phyloP scores from a whole-genome alignment of 2,888 invertebrate species.

The Chaitophorus viminalis region DNA sequence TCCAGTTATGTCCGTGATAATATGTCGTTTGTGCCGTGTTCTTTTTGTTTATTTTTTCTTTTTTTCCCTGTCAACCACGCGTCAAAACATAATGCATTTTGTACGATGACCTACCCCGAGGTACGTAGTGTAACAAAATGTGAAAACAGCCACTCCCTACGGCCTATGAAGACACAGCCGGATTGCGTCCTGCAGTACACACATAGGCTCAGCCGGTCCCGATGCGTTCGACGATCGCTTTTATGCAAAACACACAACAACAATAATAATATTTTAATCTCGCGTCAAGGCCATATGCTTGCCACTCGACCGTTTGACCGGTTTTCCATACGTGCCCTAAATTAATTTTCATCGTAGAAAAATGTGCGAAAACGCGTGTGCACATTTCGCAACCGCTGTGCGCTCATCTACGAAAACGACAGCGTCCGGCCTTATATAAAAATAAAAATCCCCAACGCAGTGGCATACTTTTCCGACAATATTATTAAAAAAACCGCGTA shows the following conservation, averaged over 20 bases:
- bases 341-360: background rate
- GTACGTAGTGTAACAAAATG: background rate
- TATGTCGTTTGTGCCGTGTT: background rate
- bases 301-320: background rate
- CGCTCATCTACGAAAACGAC: too few relatives aligned
- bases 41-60: background rate
- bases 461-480: too few relatives aligned
- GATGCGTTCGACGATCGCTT: constrained; percentile 31
- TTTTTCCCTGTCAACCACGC: background rate
- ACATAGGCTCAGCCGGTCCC: background rate
- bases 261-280: background rate
- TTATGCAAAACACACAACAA: constrained; percentile 10
- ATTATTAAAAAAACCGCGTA: too few relatives aligned
- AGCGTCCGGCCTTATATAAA: too few relatives aligned
- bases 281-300: constrained; percentile 2
- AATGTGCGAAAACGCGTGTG: background rate
- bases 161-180: background rate
- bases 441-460: too few relatives aligned
- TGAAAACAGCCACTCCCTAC: constrained; percentile 46
- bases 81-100: background rate
- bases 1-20: constrained; percentile 21
- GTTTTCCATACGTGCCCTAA: background rate
- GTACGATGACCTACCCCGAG: constrained; percentile 41
- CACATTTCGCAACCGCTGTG: background rate
- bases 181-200: background rate